phyloP scores from a whole-genome alignment of 2,113 vertebrate genomes.

The Vulpes vulpes region DNA sequence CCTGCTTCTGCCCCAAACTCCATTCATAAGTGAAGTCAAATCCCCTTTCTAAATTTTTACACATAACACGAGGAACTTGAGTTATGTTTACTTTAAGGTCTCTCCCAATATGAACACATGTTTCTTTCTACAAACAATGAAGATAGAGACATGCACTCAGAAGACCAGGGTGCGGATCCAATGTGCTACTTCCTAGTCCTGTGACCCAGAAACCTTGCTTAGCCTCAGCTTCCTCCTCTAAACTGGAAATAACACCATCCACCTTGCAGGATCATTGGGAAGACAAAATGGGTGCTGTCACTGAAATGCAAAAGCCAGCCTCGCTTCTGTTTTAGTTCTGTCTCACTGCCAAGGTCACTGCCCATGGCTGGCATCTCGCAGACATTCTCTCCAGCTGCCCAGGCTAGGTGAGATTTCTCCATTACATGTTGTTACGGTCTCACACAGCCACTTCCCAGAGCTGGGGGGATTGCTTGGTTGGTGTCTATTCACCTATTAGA shows the following conservation, averaged over 20 bases:
- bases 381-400: background rate
- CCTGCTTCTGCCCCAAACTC: background rate
- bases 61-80: background rate
- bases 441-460: background rate
- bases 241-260: fast-evolving
- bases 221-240: background rate
- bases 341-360: too few species aligned
- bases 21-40: background rate
- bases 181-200: background rate
- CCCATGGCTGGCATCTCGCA: fast-evolving
- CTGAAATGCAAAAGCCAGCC: background rate
- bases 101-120: background rate
- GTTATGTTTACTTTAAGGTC: background rate
- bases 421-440: fast-evolving
- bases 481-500: background rate
- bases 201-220: background rate
- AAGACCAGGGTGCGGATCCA: background rate
- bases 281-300: background rate
- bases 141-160: background rate
- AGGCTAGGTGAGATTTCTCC: background rate
- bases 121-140: background rate
- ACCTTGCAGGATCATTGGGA: background rate
- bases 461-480: too few species aligned
- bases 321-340: background rate
- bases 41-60: background rate